These are phyloP conservation scores for Philopotamus ludificatus DNA, from an alignment of 1,140 invertebrate species.

Conservation along the genomic window DNA sequence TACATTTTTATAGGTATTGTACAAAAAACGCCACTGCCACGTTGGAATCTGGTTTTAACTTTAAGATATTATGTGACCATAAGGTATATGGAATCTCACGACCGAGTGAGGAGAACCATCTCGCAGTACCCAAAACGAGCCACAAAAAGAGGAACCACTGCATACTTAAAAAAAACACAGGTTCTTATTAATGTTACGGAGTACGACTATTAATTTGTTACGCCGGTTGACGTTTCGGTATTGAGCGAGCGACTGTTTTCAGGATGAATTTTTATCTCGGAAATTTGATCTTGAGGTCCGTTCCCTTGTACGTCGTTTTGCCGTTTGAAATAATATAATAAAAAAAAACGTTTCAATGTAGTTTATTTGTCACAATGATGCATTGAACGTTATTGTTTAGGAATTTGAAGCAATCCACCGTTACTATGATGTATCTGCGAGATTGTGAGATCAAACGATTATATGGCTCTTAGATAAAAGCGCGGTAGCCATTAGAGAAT, in stretches of 20 bases:
- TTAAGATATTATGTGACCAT: constrained; percentile 21
- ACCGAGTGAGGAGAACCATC: constrained; percentile 10
- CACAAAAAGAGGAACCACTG: constrained; percentile 14
- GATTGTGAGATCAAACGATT: too few relatives aligned
- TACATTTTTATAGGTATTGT: constrained; percentile 23
- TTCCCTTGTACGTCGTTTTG: not conserved
- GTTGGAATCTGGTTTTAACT: constrained; percentile 26
- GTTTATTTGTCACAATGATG: not conserved
- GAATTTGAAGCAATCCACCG: too few relatives aligned
- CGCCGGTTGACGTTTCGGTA: constrained; percentile 29
- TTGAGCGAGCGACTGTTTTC: constrained; percentile 30
- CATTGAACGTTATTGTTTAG: too few relatives aligned
- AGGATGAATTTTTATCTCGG: constrained; percentile 19
- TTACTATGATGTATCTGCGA: too few relatives aligned
- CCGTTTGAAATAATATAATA: too few relatives aligned
- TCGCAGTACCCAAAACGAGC: constrained; percentile 12
- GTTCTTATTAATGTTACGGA: constrained; percentile 29
- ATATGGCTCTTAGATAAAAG: too few relatives aligned
- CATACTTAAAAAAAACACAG: constrained; percentile 12
- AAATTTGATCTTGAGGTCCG: constrained; percentile 12
- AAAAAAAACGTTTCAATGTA: too few relatives aligned
- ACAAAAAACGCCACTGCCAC: constrained; percentile 3
- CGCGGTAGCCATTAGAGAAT: too few relatives aligned
- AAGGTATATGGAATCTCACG: constrained; percentile 26
- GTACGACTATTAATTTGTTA: constrained; percentile 32